Percentiles rank a stretch among this genome's conserved stretches.
These are phyloP conservation scores for Alentia gelatinosa DNA, from an alignment of 2,888 invertebrate genomes.

Conservation along the genomic window DNA sequence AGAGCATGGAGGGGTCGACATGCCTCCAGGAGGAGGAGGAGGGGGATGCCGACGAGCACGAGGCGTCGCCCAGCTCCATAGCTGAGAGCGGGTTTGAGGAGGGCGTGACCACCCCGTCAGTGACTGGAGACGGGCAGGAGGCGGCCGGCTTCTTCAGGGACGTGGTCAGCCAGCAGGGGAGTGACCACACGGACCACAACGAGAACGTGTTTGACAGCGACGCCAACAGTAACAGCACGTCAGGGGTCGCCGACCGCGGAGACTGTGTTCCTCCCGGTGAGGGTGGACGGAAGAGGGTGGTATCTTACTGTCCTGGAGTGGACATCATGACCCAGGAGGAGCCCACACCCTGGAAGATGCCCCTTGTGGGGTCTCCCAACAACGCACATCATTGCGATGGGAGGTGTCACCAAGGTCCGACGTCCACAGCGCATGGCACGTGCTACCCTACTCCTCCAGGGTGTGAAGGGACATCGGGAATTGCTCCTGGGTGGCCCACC, in stretches of 20 bases:
- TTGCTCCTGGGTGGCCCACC: neutral
- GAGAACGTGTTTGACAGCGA: constrained; percentile 44
- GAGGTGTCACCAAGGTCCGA: neutral
- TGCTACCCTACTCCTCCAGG: neutral
- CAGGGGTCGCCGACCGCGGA: neutral
- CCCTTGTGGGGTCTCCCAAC: neutral
- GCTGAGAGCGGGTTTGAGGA: constrained; percentile 47
- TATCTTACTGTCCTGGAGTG: neutral
- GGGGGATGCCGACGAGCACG: neutral
- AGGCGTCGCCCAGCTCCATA: constrained; percentile 40
- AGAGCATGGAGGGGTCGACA: constrained; percentile 38
- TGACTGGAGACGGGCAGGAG: neutral
- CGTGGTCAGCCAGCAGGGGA: neutral
- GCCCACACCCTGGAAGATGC: neutral
- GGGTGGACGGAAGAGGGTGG: neutral
- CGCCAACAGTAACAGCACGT: neutral
- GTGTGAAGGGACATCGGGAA: neutral
- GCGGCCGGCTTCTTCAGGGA: neutral
- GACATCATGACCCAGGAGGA: too few relatives aligned
- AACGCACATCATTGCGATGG: neutral
- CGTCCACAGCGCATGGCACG: neutral
- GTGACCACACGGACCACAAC: neutral
- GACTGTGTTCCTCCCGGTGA: neutral
- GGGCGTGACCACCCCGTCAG: constrained; percentile 35
- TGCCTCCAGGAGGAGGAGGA: neutral